Percentiles rank a stretch among this genome's conserved stretches.
phyloP scores from a whole-genome alignment of 2,888 invertebrate genomes.

The Apocheima hispidaria region DNA sequence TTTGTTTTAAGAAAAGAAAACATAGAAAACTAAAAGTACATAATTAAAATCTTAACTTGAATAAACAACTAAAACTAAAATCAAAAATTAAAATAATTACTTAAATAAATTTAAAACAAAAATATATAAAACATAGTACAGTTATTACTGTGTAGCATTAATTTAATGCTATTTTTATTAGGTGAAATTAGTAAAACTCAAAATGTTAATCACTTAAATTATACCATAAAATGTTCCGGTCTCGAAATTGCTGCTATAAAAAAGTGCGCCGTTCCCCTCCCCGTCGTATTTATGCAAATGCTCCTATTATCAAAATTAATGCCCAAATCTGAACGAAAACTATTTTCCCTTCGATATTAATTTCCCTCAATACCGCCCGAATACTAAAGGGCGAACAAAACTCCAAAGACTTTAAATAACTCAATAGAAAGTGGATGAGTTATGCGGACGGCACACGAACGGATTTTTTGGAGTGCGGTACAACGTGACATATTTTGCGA shows the following conservation, averaged over 20 bases:
- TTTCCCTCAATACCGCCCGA: conserved; percentile 20
- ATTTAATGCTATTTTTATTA: conserved; percentile 1
- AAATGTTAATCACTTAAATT: conserved; percentile 15
- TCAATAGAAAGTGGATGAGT: conserved; percentile 67
- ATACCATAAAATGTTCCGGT: conserved; percentile 20
- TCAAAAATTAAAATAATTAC: no score
- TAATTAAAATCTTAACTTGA: no score
- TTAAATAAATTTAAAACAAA: no score
- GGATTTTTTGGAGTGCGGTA: conserved; percentile 46
- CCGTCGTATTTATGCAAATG: conserved; percentile 30
- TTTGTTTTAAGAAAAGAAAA: no score
- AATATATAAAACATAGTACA: no score
- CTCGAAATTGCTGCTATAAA: conserved; percentile 12
- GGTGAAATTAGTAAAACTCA: conserved; percentile 1
- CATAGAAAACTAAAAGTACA: no score
- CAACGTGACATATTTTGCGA: conserved; percentile 35
- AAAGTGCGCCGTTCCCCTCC: conserved; percentile 1
- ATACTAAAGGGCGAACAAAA: conserved; percentile 59
- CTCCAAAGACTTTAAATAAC: conserved; percentile 77
- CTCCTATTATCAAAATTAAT: conserved; percentile 31
- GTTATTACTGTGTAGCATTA: background rate
- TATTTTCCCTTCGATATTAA: conserved; percentile 31
- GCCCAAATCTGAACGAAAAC: conserved; percentile 24
- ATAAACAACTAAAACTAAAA: no score
- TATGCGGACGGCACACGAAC: conserved; percentile 68